Conservation (phyloP, 2,888 invertebrate species). For the Proisotoma minuta region DNA sequence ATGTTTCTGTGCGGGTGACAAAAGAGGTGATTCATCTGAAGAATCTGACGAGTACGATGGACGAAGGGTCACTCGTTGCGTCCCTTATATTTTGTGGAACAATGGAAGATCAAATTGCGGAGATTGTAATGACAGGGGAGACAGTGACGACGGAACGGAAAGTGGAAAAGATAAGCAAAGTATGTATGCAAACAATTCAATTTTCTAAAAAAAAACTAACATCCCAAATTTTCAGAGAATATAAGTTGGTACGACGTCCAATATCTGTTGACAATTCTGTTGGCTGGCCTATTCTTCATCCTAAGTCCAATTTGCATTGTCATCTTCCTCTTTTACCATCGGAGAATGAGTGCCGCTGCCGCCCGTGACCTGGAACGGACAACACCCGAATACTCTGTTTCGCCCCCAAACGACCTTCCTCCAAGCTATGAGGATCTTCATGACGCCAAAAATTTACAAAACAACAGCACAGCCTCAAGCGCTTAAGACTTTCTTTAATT, state of each 20-base stretch:
- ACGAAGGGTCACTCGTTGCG: no score
- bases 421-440: conserved; percentile 30
- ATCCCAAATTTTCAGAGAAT: no score
- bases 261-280: conserved; percentile 29
- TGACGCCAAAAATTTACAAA: conserved; percentile 16
- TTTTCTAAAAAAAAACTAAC: no score
- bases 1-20: conserved; percentile 1
- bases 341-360: conserved; percentile 11
- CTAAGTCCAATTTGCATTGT: conserved; percentile 23
- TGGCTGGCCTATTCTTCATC: conserved; percentile 30
- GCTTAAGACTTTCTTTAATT: no score
- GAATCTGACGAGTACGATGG: no score
- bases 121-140: no score
- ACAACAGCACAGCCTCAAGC: no score
- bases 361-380: background rate
- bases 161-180: no score
- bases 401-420: conserved; percentile 20
- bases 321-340: conserved; percentile 22
- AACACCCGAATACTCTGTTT: background rate
- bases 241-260: conserved; percentile 21
- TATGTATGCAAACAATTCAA: no score
- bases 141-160: no score
- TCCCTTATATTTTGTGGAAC: no score
- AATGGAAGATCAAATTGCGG: no score
- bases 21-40: background rate